Conservation (phyloP, 2,113 vertebrate genomes). For the Dipodomys ordii region DNA sequence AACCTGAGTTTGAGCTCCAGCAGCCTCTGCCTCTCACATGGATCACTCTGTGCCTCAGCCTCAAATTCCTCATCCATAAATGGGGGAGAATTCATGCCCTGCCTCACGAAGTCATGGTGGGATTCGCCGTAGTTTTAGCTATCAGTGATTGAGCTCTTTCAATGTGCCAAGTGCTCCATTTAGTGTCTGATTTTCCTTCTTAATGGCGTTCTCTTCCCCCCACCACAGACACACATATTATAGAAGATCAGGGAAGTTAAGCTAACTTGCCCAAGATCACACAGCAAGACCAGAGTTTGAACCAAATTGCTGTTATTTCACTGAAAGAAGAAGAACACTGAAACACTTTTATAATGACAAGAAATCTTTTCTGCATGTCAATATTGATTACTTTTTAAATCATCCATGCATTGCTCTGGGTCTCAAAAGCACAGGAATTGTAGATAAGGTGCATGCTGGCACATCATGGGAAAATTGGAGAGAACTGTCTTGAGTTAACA, state of each 20-base stretch:
- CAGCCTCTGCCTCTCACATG: not conserved
- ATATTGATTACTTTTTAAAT: conserved; percentile 26
- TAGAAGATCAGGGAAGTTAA: not conserved
- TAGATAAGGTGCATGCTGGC: not conserved
- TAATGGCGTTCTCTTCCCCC: not conserved
- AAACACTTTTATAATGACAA: not conserved
- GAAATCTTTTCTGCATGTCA: not conserved
- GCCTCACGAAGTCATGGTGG: not conserved
- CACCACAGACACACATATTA: not conserved
- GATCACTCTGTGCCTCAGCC: not conserved
- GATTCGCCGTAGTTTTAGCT: not conserved
- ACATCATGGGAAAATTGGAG: not conserved
- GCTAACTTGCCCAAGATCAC: not conserved
- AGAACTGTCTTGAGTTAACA: not conserved
- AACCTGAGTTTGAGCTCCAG: not conserved
- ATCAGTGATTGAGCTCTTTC: not conserved
- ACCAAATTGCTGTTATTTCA: not conserved
- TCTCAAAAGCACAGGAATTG: not conserved
- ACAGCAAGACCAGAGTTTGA: not conserved
- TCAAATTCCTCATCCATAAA: not conserved
- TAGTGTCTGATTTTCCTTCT: not conserved
- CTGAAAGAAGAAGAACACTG: not conserved
- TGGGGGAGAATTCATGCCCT: not conserved
- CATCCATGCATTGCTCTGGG: not conserved
- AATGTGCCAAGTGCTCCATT: fast-evolving